These are phyloP conservation scores for Embiotoca jacksoni DNA, from an alignment of 2,113 vertebrate species.

Conservation along the genomic window DNA sequence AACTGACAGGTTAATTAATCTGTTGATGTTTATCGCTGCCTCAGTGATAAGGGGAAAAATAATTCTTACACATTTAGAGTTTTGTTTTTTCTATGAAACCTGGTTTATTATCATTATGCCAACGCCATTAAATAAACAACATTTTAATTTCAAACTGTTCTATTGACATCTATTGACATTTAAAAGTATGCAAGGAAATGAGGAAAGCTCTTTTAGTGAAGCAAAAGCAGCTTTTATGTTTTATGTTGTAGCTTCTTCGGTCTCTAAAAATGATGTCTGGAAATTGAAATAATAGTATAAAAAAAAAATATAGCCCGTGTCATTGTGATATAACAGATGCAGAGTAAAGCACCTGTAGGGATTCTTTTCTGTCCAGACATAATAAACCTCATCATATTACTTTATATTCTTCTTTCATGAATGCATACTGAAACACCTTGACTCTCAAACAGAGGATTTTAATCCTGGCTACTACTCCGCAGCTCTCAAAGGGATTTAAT, in stretches of 20 bases:
- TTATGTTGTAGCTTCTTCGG: background rate
- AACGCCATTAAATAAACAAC: slow-evolving; percentile 27
- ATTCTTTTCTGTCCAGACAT: background rate
- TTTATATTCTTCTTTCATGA: slow-evolving; percentile 47
- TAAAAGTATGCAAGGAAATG: background rate
- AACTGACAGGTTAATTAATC: slow-evolving; percentile 71
- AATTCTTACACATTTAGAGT: slow-evolving; percentile 1
- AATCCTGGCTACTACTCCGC: slow-evolving; percentile 49
- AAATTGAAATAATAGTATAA: background rate
- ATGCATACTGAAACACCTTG: slow-evolving; percentile 54
- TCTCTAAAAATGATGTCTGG: background rate
- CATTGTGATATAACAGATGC: background rate
- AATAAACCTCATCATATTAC: slow-evolving; percentile 41
- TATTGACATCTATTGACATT: background rate
- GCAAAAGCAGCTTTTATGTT: slow-evolving; percentile 11
- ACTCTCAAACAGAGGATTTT: slow-evolving; percentile 51
- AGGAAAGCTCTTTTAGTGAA: slow-evolving; percentile 22
- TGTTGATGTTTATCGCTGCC: slow-evolving; percentile 48
- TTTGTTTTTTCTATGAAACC: background rate
- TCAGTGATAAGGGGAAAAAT: slow-evolving; percentile 15
- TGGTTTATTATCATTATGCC: slow-evolving; percentile 19
- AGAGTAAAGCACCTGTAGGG: background rate
- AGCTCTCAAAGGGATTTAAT: slow-evolving; percentile 70
- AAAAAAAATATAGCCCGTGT: background rate
- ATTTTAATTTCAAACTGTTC: slow-evolving; percentile 25